Evolutionary conservation across 2,113 vertebrate species (phyloP).

Genomic region (Gavia stellata): DNA sequence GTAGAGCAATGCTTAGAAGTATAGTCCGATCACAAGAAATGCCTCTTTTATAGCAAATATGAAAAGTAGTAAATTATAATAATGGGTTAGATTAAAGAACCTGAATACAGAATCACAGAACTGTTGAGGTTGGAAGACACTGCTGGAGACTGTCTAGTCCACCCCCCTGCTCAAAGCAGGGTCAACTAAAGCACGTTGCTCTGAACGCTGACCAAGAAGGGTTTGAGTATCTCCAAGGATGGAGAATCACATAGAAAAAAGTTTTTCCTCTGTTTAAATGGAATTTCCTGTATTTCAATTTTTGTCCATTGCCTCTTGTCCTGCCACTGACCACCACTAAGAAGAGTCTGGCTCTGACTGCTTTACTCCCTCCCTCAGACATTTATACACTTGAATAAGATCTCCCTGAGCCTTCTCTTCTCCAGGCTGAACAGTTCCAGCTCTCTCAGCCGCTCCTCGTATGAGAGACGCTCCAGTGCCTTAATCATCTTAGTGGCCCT

Average conservation of each 20-base stretch:
- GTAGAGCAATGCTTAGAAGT: neutral
- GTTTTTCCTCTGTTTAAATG: neutral
- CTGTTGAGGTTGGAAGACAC: neutral
- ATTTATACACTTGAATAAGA: neutral
- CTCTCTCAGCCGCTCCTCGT: neutral
- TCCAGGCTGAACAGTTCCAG: neutral
- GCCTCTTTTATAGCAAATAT: neutral
- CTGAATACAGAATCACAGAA: neutral
- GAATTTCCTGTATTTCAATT: neutral
- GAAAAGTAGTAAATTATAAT: neutral
- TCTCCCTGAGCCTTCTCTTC: neutral
- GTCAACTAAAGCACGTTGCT: neutral
- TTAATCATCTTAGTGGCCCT: neutral
- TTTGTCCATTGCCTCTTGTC: neutral
- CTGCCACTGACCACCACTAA: neutral
- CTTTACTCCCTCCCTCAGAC: neutral
- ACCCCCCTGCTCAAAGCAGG: neutral
- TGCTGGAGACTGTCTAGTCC: neutral
- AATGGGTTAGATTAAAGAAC: neutral
- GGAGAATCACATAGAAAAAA: neutral
- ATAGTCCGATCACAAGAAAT: neutral
- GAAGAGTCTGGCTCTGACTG: neutral
- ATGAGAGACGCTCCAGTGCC: neutral
- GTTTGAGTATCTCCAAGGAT: neutral
- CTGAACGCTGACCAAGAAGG: neutral